Evolutionary conservation across 30 jellyfish, hydroid and myxozoan genomes (phyloP).

Genomic region (Pseudorhiza aurosa): DNA sequence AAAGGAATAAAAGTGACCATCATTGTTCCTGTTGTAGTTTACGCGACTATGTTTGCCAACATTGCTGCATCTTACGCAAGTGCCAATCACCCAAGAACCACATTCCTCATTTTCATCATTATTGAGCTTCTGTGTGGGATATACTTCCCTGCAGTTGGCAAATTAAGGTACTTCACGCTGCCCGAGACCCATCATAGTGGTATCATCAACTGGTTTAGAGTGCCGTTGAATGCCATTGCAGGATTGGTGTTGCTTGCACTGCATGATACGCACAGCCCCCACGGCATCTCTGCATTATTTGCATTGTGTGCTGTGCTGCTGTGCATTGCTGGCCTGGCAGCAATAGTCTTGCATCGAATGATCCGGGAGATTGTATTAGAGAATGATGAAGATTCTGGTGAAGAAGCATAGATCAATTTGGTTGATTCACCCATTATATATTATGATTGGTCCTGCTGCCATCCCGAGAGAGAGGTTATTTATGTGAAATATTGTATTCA

Average conservation of each 20-base stretch:
- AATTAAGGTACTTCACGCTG: slow-evolving; percentile 63
- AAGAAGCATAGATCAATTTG: slow-evolving; percentile 5
- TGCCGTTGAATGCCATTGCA: slow-evolving; percentile 92
- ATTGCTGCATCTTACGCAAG: slow-evolving; percentile 84
- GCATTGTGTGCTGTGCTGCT: slow-evolving; percentile 84
- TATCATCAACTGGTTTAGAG: slow-evolving; percentile 92
- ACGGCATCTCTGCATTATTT: slow-evolving; percentile 88
- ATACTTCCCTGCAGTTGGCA: slow-evolving; percentile 91
- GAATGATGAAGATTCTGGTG: slow-evolving; percentile 21
- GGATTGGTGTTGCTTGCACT: slow-evolving; percentile 75
- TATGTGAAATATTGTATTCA: no score
- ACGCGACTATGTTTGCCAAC: slow-evolving; percentile 85
- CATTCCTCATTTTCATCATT: slow-evolving; percentile 72
- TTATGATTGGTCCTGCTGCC: no score
- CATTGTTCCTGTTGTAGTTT: slow-evolving; percentile 62
- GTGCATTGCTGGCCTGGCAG: slow-evolving; percentile 83
- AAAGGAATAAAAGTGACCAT: slow-evolving; percentile 45
- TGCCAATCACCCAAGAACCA: slow-evolving; percentile 88
- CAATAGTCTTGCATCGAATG: slow-evolving; percentile 57
- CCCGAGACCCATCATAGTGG: slow-evolving; percentile 88
- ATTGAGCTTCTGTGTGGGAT: slow-evolving; percentile 90
- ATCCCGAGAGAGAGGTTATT: no score
- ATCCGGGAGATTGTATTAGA: slow-evolving; percentile 19
- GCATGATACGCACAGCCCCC: slow-evolving; percentile 94
- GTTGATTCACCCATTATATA: no score